Evolutionary conservation across 2,113 vertebrate species (phyloP).

Genomic region (Pithys albifrons): DNA sequence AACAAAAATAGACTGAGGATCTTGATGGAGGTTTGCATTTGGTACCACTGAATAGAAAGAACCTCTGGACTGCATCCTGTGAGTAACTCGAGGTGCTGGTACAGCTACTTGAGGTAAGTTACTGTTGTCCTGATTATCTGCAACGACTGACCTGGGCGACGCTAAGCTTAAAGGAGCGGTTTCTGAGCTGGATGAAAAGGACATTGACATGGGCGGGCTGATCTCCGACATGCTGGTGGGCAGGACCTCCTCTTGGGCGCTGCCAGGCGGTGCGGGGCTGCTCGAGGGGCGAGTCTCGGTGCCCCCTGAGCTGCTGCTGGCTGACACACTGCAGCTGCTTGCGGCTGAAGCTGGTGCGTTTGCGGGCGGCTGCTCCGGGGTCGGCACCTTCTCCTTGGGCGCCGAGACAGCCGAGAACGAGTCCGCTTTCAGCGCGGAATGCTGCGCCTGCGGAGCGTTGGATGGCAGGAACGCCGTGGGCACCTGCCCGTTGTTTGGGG

Average conservation of each 20-base stretch:
- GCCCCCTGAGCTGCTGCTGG: constrained; percentile 73
- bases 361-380: constrained; percentile 71
- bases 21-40: constrained; percentile 82
- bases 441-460: constrained; percentile 75
- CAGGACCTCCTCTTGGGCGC: constrained; percentile 74
- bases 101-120: constrained; percentile 92
- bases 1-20: constrained; percentile 92
- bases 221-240: constrained; percentile 74
- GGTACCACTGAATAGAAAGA: constrained; percentile 91
- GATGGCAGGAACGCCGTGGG: constrained; percentile 79
- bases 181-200: constrained; percentile 85
- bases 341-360: constrained; percentile 50
- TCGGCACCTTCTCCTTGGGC: constrained; percentile 83
- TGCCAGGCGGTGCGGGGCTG: constrained; percentile 63
- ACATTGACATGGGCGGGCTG: constrained; percentile 80
- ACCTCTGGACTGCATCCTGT: constrained; percentile 91
- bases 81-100: constrained; percentile 85
- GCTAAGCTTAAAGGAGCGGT: constrained; percentile 78
- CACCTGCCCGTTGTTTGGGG: constrained; percentile 70
- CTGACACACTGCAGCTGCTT: constrained; percentile 70
- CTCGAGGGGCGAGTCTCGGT: constrained; percentile 60
- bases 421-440: constrained; percentile 83
- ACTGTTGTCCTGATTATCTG: constrained; percentile 86
- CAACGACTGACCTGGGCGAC: constrained; percentile 78
- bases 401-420: constrained; percentile 72